phyloP scores from a whole-genome alignment of 2,113 vertebrate genomes.

The Hemibagrus wyckioides region DNA sequence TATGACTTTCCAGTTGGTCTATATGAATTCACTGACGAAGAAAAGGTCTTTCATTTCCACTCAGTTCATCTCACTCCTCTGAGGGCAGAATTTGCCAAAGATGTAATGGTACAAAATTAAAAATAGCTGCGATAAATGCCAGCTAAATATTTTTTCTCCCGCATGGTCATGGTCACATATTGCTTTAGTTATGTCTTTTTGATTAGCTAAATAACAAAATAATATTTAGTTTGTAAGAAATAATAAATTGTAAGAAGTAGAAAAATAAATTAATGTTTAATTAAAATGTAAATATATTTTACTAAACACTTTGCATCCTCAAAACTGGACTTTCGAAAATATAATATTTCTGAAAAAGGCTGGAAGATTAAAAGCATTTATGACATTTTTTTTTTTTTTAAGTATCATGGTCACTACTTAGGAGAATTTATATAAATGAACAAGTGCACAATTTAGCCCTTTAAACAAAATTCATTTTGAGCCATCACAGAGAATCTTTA shows the following conservation, averaged over 20 bases:
- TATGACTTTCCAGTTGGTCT: not conserved
- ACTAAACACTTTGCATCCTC: not conserved
- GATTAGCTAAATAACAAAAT: not conserved
- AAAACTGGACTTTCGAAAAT: not conserved
- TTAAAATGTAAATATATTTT: not conserved
- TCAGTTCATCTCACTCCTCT: conserved; percentile 37
- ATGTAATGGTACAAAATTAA: not conserved
- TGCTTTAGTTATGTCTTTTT: not conserved
- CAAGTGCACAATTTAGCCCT: not conserved
- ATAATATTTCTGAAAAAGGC: not conserved
- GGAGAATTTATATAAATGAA: not conserved
- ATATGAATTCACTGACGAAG: conserved; percentile 17
- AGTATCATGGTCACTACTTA: not conserved
- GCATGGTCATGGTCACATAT: not conserved
- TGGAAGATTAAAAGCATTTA: not conserved
- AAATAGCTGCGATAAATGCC: not conserved
- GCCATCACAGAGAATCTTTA: conserved; percentile 13
- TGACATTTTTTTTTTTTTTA: not conserved
- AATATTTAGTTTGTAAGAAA: not conserved
- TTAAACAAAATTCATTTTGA: not conserved
- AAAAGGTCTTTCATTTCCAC: conserved; percentile 18
- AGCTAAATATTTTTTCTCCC: not conserved
- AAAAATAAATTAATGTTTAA: not conserved
- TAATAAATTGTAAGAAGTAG: not conserved
- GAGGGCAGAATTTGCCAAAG: not conserved